Evolutionary conservation across 2,888 invertebrate genomes (phyloP).

Genomic region (Odontomyia ornata): DNA sequence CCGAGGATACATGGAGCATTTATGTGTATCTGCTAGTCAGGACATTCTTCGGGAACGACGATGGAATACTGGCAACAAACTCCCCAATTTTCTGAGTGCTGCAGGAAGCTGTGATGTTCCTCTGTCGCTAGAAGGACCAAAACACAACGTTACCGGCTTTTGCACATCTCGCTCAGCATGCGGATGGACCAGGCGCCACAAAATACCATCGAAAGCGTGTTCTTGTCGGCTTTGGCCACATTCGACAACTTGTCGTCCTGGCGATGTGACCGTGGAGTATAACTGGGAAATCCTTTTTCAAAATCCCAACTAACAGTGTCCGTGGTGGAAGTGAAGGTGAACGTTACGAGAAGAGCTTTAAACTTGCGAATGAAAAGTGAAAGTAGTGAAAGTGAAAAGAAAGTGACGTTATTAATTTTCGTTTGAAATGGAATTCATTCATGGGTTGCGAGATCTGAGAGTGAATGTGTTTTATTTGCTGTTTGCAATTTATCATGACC

Average conservation of each 20-base stretch:
- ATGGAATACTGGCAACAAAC: too few relatives aligned
- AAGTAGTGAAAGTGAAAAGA: slow-evolving; percentile 17
- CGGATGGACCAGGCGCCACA: not conserved
- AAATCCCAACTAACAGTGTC: not conserved
- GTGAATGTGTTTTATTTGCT: too few relatives aligned
- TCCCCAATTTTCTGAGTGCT: too few relatives aligned
- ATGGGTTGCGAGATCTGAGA: too few relatives aligned
- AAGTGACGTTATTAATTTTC: slow-evolving; percentile 12
- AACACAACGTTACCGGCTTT: not conserved
- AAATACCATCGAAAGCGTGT: not conserved
- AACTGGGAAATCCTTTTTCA: not conserved
- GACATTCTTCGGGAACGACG: not conserved
- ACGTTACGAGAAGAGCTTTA: slow-evolving; percentile 7
- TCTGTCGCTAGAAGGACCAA: not conserved
- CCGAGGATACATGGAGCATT: not conserved
- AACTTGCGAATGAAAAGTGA: slow-evolving; percentile 24
- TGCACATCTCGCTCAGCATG: not conserved
- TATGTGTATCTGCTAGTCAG: not conserved
- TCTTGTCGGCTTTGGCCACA: slow-evolving; percentile 3
- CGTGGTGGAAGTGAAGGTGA: slow-evolving; percentile 15
- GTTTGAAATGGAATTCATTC: not conserved
- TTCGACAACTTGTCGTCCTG: slow-evolving; percentile 6
- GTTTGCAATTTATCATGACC: too few relatives aligned
- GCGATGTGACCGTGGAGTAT: not conserved
- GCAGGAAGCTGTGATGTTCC: not conserved